These are phyloP conservation scores for Alosa alosa DNA, from an alignment of 2,113 vertebrate genomes.

Conservation along the genomic window DNA sequence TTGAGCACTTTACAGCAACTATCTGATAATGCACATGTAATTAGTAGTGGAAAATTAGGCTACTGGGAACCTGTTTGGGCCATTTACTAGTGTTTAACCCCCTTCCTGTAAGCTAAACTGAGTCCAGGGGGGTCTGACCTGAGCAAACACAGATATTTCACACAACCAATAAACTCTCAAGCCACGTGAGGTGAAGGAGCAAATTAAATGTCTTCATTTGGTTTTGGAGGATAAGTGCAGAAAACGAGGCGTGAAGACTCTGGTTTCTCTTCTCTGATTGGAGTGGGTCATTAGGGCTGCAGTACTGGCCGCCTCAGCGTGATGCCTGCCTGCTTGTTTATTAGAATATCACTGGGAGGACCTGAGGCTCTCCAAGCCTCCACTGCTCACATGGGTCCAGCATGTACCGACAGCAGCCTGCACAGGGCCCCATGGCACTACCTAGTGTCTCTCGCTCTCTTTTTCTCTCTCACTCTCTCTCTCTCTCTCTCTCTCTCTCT, in stretches of 20 bases:
- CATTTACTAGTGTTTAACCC: too few species aligned
- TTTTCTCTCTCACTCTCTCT: too few species aligned
- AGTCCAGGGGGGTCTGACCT: constrained; percentile 43
- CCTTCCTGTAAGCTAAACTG: too few species aligned
- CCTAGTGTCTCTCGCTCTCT: neutral
- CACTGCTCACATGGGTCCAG: neutral
- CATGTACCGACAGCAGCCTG: constrained; percentile 12
- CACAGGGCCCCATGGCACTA: neutral
- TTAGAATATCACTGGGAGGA: constrained; percentile 65
- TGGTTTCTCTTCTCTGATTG: constrained; percentile 50
- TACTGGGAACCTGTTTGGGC: too few species aligned
- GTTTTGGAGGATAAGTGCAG: constrained; percentile 69
- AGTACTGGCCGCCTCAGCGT: constrained; percentile 68
- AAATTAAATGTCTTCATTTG: constrained; percentile 73
- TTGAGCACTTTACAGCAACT: neutral
- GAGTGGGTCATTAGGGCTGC: constrained; percentile 70
- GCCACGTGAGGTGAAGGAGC: constrained; percentile 63
- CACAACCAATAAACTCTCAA: constrained; percentile 69
- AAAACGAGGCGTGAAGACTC: constrained; percentile 69
- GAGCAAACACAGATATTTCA: constrained; percentile 36
- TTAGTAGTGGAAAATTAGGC: too few species aligned
- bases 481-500: too few species aligned
- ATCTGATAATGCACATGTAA: neutral
- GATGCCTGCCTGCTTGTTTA: constrained; percentile 67
- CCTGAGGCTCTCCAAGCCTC: constrained; percentile 18